Evolutionary conservation across 2,888 invertebrate species (phyloP).

Genomic region (Pyrrhia umbra): DNA sequence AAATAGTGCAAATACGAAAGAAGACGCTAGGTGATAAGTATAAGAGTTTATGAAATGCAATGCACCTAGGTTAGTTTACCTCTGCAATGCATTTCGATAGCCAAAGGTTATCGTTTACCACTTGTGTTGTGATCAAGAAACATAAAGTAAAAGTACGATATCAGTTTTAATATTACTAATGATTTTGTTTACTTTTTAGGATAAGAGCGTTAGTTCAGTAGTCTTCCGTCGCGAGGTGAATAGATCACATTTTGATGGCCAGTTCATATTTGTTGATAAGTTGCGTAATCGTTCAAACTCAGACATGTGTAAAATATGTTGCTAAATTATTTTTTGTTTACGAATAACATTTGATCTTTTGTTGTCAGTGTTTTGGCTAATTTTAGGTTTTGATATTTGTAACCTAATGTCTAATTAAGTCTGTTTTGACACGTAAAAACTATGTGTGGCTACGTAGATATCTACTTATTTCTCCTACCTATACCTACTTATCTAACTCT

Average conservation of each 20-base stretch:
- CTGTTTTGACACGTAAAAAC: background rate
- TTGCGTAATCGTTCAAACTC: conserved; percentile 1
- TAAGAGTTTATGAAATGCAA: background rate
- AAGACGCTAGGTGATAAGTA: too few relatives aligned
- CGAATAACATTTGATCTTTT: background rate
- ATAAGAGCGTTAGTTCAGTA: conserved; percentile 6
- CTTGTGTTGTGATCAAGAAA: background rate
- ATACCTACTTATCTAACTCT: too few relatives aligned
- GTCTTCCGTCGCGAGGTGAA: conserved; percentile 4
- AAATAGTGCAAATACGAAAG: too few relatives aligned
- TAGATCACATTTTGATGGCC: background rate
- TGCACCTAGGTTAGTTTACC: background rate
- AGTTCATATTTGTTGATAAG: background rate
- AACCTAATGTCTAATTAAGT: background rate
- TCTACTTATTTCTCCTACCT: too few relatives aligned
- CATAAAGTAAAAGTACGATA: conserved; percentile 10
- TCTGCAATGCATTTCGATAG: background rate
- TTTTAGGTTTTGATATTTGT: background rate
- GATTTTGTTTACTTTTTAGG: conserved; percentile 1
- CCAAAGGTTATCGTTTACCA: conserved; percentile 2
- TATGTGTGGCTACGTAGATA: background rate
- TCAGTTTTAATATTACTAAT: background rate
- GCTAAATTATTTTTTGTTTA: background rate
- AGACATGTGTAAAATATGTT: background rate
- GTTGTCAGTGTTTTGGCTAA: background rate